Conservation (phyloP, 2,888 invertebrate genomes). For the Drosophila barbarae region DNA sequence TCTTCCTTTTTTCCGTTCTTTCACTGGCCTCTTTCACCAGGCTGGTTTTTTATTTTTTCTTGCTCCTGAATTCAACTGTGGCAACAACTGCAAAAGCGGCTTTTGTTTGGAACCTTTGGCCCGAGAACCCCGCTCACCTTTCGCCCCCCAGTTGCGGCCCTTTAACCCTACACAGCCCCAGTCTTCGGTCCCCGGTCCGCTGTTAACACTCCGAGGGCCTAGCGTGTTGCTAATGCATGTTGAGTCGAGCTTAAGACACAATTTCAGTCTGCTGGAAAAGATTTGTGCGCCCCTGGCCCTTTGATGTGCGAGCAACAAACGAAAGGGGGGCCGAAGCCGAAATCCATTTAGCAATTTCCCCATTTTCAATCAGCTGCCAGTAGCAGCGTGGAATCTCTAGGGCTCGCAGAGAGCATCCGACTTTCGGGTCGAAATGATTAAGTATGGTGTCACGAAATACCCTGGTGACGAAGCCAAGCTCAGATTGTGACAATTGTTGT, state of each 20-base stretch:
- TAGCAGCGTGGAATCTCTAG: conserved; percentile 16
- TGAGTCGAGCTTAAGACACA: conserved; percentile 72
- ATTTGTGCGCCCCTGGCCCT: conserved; percentile 45
- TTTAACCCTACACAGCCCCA: conserved; percentile 10
- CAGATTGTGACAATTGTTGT: conserved; percentile 5
- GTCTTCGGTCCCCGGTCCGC: conserved; percentile 1
- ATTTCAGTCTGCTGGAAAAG: conserved; percentile 56
- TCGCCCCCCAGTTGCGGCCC: neutral
- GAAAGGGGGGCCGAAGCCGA: conserved; percentile 20
- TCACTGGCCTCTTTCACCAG: conserved; percentile 14
- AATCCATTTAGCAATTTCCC: conserved; percentile 62
- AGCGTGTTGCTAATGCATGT: conserved; percentile 69
- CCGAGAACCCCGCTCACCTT: neutral
- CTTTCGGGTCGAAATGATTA: conserved; percentile 25
- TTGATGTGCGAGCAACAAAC: conserved; percentile 52
- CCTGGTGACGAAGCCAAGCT: conserved; percentile 6
- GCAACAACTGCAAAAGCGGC: conserved; percentile 51
- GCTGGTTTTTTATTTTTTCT: conserved; percentile 19
- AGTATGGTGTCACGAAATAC: conserved; percentile 16
- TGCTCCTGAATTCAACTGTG: conserved; percentile 48
- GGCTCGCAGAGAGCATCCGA: neutral
- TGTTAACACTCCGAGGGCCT: conserved; percentile 26
- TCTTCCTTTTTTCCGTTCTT: conserved; percentile 40
- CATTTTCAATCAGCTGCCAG: conserved; percentile 40
- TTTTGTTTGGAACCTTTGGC: conserved; percentile 42